Base-by-base conservation (phyloP, 2,888 invertebrate species). In the Dusona sp. region DNA sequence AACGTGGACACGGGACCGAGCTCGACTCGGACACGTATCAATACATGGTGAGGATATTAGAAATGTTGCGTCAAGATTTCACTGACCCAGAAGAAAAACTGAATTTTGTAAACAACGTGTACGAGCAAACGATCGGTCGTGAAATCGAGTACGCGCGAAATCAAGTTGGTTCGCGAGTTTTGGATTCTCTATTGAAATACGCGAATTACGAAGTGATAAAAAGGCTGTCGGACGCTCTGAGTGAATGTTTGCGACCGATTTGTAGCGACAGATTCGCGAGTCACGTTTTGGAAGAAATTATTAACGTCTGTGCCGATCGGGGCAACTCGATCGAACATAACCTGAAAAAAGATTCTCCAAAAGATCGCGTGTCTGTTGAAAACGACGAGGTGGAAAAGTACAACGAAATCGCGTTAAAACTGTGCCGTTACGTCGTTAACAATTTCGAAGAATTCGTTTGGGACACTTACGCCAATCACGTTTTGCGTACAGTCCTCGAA, bases 361-460 rank as follows among this genome's bases (percentile, higher is more conserved):
- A 75, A n/a, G 48, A 84, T 11, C 45, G 75, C 4, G n/a, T 77
- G 38, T 82, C 89, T 73, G 83, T 88, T 0, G 65, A 86, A 6
- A 84, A 88, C 3, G 79, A 83, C 4, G 90, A 92, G 57, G 92
- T 95, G n/a, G 91, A 95, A 48, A 95, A 94, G 67, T 97, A 97
- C 89, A 95, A 95, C 2, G 94, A 96, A 16, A 97, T 97, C 92
- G 96, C 97, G 1, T 87, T 97, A 19, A 97, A 97, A 93, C 95
- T 97, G 4, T 96, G 96, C 84, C 97, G 96, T 94, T 98, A 97
- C 93, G 95, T 97, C 33, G 93, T 98, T 0, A 98, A 98, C 93
- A 98, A 98, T 94, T 94, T 98, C 83, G 98, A 98, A 92, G 98
- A 98, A 91, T 98, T 97, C 91, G 95, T 97, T 0, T 97, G 96